Evolutionary conservation across 2,888 invertebrate species (phyloP).

Genomic region (Sarcophaga caerulescens): DNA sequence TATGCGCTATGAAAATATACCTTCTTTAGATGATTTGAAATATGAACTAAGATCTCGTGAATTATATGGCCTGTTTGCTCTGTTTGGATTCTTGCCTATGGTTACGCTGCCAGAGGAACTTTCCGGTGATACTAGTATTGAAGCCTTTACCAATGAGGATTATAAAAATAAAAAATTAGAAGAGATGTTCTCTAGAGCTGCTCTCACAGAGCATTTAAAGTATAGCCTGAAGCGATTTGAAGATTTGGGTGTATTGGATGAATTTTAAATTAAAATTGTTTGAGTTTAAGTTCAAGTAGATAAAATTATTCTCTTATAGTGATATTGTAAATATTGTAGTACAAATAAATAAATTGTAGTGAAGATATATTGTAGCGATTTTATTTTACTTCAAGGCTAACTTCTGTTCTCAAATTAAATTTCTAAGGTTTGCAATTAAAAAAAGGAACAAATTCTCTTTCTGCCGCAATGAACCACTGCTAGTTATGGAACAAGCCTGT

Average conservation of each 20-base stretch:
- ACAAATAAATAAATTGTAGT: background rate
- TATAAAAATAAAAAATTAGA: slow-evolving; percentile 71
- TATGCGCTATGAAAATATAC: slow-evolving; percentile 73
- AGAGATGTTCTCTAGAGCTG: slow-evolving; percentile 71
- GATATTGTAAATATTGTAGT: slow-evolving; percentile 2
- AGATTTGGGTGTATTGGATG: slow-evolving; percentile 74
- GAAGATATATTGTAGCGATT: too few species aligned
- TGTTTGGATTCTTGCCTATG: slow-evolving; percentile 76
- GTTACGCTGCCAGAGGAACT: slow-evolving; percentile 74
- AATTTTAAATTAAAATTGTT: slow-evolving; percentile 66
- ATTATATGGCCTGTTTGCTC: slow-evolving; percentile 74
- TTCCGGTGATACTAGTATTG: slow-evolving; percentile 72
- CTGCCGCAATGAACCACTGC: too few species aligned
- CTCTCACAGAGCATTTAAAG: slow-evolving; percentile 73
- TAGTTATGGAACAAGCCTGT: too few species aligned
- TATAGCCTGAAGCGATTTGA: slow-evolving; percentile 75
- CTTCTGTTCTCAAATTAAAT: too few species aligned
- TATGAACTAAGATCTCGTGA: slow-evolving; percentile 76
- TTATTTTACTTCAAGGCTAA: too few species aligned
- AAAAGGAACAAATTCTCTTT: too few species aligned
- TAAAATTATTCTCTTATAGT: background rate
- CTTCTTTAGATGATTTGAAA: slow-evolving; percentile 74
- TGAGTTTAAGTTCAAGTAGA: too few species aligned
- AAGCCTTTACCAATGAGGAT: slow-evolving; percentile 72
- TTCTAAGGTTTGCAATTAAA: too few species aligned